Conservation (phyloP, 2,888 invertebrate species). For the Stratiomys singularior region DNA sequence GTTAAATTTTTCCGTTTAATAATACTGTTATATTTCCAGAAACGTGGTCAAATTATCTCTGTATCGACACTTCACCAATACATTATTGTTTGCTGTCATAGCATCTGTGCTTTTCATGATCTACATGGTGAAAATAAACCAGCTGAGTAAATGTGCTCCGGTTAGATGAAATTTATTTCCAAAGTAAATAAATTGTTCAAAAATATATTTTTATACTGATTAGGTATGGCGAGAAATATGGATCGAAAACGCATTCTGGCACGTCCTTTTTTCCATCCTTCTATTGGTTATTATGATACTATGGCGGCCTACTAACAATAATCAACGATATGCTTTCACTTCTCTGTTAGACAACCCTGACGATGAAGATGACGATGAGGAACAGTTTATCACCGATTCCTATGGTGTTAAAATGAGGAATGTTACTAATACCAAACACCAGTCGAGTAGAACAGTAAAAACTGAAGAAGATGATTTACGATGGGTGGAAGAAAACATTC, state of each 20-base stretch:
- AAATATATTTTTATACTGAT: too few relatives aligned
- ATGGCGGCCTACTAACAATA: constrained; percentile 96
- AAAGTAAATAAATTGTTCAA: too few relatives aligned
- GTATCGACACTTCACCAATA: too few relatives aligned
- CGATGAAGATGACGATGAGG: constrained; percentile 83
- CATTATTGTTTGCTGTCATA: too few relatives aligned
- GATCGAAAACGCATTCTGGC: constrained; percentile 97
- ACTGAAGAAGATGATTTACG: constrained; percentile 81
- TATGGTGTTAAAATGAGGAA: constrained; percentile 84
- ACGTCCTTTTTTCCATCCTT: constrained; percentile 88
- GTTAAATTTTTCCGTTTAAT: too few relatives aligned
- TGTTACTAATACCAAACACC: constrained; percentile 63
- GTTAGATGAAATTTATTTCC: too few relatives aligned
- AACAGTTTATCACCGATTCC: constrained; percentile 86
- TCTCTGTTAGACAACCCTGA: constrained; percentile 87
- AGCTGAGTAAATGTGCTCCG: too few relatives aligned
- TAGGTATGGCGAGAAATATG: constrained; percentile 92
- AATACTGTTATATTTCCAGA: too few relatives aligned
- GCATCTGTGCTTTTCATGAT: too few relatives aligned
- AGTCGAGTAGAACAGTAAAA: constrained; percentile 63
- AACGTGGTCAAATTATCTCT: too few relatives aligned
- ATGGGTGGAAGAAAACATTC: constrained; percentile 96
- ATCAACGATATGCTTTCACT: constrained; percentile 94
- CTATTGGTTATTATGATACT: constrained; percentile 92
- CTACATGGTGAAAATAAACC: too few relatives aligned